Evolutionary conservation across 1,140 invertebrate species (phyloP).

Genomic region (Coelopa frigida): DNA sequence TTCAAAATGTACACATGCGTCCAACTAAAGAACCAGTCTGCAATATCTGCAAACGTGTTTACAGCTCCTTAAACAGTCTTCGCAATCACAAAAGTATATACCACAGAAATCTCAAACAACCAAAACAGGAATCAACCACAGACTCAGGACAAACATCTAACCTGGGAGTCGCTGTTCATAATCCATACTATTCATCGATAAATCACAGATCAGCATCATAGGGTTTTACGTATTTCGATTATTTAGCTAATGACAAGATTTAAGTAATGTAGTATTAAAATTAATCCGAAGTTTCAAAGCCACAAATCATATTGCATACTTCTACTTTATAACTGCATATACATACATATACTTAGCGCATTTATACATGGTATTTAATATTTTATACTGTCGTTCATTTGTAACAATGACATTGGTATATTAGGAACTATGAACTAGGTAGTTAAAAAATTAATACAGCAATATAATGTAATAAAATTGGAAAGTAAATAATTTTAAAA

Average conservation of each 20-base stretch:
- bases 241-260: conserved; percentile 22
- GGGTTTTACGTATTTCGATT: conserved; percentile 43
- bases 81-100: conserved; percentile 85
- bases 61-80: conserved; percentile 78
- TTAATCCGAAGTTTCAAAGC: conserved; percentile 9
- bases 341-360: background rate
- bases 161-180: conserved; percentile 17
- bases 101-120: conserved; percentile 62
- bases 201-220: conserved; percentile 33
- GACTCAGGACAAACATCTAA: conserved; percentile 5
- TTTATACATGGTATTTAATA: no score
- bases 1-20: conserved; percentile 79
- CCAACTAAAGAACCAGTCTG: conserved; percentile 77
- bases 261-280: conserved; percentile 2
- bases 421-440: no score
- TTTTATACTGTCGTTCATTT: no score
- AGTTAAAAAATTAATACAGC: no score
- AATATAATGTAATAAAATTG: no score
- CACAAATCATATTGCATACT: no score
- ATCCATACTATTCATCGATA: conserved; percentile 21
- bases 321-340: background rate
- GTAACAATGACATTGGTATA: no score
- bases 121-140: conserved; percentile 37
- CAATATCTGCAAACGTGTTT: conserved; percentile 81
- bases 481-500: no score